Conservation (phyloP, 1,140 invertebrate species). For the Saccostrea glomerata region DNA sequence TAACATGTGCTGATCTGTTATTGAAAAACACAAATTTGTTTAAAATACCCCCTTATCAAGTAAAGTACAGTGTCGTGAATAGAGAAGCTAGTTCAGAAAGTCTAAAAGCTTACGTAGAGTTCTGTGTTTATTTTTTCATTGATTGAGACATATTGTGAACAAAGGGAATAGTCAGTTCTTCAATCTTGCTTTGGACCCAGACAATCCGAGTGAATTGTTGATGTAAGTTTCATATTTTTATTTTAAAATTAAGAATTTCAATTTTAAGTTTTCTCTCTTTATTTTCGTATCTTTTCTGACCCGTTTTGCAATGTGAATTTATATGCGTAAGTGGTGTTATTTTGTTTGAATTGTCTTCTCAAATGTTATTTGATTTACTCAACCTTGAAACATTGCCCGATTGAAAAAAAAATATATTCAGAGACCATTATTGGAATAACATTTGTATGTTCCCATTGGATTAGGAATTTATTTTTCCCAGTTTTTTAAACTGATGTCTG, state of each 20-base stretch:
- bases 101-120: not conserved
- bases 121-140: not conserved
- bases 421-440: too few species aligned
- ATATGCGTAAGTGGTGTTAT: too few species aligned
- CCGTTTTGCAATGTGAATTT: too few species aligned
- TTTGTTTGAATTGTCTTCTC: too few species aligned
- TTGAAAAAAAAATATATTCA: too few species aligned
- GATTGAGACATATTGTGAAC: not conserved
- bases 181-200: not conserved
- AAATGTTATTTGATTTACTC: too few species aligned
- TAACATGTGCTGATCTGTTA: not conserved
- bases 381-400: too few species aligned
- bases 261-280: not conserved
- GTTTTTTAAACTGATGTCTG: too few species aligned
- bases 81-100: not conserved
- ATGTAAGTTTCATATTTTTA: not conserved
- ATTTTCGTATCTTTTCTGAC: too few species aligned
- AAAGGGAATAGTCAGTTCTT: not conserved
- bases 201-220: conserved; percentile 4
- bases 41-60: not conserved
- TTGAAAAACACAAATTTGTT: not conserved
- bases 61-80: not conserved
- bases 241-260: not conserved
- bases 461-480: too few species aligned
- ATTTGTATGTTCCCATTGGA: too few species aligned